These are phyloP conservation scores for Drosophila vallismaia DNA, from an alignment of 2,888 invertebrate genomes.

Conservation along the genomic window DNA sequence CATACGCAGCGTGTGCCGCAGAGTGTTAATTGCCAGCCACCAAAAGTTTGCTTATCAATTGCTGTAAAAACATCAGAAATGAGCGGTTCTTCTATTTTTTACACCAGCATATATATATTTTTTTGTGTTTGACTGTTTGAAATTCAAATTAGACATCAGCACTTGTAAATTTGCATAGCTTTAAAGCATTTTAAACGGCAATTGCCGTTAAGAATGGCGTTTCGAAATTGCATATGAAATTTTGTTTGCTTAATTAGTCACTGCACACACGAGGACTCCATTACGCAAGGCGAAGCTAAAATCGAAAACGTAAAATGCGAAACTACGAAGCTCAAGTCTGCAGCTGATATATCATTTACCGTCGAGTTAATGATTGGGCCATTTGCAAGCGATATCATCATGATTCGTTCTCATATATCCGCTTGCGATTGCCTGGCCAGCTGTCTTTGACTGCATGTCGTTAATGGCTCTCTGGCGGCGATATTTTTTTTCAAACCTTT, in stretches of 20 bases:
- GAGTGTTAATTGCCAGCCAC: slow-evolving; percentile 68
- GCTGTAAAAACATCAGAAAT: slow-evolving; percentile 13
- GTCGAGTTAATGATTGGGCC: slow-evolving; percentile 61
- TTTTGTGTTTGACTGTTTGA: slow-evolving; percentile 62
- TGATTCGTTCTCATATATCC: slow-evolving; percentile 33
- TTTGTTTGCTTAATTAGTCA: slow-evolving; percentile 68
- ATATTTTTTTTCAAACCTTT: background rate
- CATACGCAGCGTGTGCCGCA: slow-evolving; percentile 72
- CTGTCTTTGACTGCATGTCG: slow-evolving; percentile 38
- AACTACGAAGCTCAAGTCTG: slow-evolving; percentile 4
- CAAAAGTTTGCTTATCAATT: slow-evolving; percentile 70
- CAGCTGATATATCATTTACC: slow-evolving; percentile 36
- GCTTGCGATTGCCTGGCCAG: slow-evolving; percentile 11
- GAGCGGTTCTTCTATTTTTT: slow-evolving; percentile 23
- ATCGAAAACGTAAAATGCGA: slow-evolving; percentile 2
- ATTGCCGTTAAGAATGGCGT: slow-evolving; percentile 58
- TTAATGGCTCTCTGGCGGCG: slow-evolving; percentile 29
- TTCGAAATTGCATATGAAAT: slow-evolving; percentile 57
- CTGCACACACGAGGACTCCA: slow-evolving; percentile 26
- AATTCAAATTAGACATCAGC: slow-evolving; percentile 78
- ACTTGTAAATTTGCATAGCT: slow-evolving; percentile 74
- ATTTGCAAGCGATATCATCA: slow-evolving; percentile 47
- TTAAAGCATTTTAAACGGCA: slow-evolving; percentile 54
- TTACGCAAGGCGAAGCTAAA: slow-evolving; percentile 6
- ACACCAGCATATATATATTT: slow-evolving; percentile 20